Evolutionary conservation across 92 coral and sea anemone species (phyloP).

Genomic region (Palythoa heliodiscus): DNA sequence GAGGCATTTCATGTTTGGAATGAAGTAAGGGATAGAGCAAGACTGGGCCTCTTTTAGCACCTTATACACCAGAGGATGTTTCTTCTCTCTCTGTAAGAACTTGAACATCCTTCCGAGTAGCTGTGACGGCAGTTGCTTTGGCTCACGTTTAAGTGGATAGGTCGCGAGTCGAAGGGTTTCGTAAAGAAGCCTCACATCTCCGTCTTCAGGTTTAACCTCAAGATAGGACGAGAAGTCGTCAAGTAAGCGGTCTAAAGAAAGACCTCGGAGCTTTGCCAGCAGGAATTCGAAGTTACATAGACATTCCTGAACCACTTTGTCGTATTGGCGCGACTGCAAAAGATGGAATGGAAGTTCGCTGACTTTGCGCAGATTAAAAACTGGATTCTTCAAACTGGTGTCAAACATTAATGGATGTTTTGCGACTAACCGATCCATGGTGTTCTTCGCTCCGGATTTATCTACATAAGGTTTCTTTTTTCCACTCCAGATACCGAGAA

Average conservation of each 20-base stretch:
- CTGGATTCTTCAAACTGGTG: conserved; percentile 67
- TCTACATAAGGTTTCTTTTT: conserved; percentile 84
- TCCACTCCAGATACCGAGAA: conserved; percentile 91
- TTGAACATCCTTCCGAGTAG: conserved; percentile 92
- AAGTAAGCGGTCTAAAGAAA: conserved; percentile 70
- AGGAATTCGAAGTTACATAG: conserved; percentile 91
- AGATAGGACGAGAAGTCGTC: conserved; percentile 80
- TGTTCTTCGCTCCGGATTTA: conserved; percentile 76
- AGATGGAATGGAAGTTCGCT: conserved; percentile 93
- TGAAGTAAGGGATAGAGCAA: conserved; percentile 76
- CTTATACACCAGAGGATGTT: conserved; percentile 73
- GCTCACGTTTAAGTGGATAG: conserved; percentile 75
- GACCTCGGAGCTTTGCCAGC: conserved; percentile 81
- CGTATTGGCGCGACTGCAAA: conserved; percentile 65
- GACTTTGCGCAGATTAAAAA: conserved; percentile 87
- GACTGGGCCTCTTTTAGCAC: conserved; percentile 79
- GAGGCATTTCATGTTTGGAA: conserved; percentile 87
- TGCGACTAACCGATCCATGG: conserved; percentile 89
- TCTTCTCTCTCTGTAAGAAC: conserved; percentile 68
- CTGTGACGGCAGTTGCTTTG: conserved; percentile 91
- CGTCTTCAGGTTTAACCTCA: conserved; percentile 71
- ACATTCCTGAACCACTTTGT: conserved; percentile 71
- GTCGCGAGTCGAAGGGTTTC: conserved; percentile 85
- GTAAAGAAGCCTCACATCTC: conserved; percentile 79
- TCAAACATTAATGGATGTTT: conserved; percentile 86